Base-by-base conservation (phyloP, 2,113 vertebrate genomes). In the Vombatus ursinus region DNA sequence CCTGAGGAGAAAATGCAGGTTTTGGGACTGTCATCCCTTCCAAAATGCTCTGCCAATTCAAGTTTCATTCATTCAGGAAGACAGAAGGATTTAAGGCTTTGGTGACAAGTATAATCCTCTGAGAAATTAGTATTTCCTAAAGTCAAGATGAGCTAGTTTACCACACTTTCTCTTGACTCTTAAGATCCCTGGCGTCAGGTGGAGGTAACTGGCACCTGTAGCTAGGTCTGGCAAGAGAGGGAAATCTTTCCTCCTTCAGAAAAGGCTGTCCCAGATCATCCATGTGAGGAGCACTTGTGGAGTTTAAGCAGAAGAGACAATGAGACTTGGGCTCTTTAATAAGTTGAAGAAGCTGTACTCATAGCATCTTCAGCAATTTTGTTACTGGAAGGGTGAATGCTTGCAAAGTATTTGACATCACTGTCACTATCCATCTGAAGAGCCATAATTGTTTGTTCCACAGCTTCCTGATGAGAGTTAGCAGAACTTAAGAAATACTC, bases 281-380 rank as follows among this genome's bases (percentile, higher is more conserved):
- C 94, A 95, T 95, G 96, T 95, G 61, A 96, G 97, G 97, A 98
- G 97, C 97, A 90, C 94, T 53, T 93, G 96, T 94, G 50, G 91
- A 96, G 95, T 96, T 92, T 90, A 92, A 50, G 94, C 77, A 25
- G 96, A 91, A 94, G 23, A 61, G 96, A 96, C 93, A 93, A 94
- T 49, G 90, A 96, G 97, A 95, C 53, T 94, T 61, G 84, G 48
- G 50, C 95, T 94, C 11, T 92, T 98, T 98, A 99, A 89, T 99
- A 99, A 44, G 99, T 99, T 0, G 99, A 99, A 28, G 99, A 99
- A 89, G 99, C 99, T 37, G 99, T 99, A 98, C 99, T 99, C 99
- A 99, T 98, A 95, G 99, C 99, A 31, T 99, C 99, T 50, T 99
- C 99, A 0, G 99, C 99, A 89, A 99, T 96, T 96, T 99, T 99